A percentile compares a stretch with the other conserved stretches of the same genome.
phyloP scores from a whole-genome alignment of 2,797 vertebrate species.

The Platyrinchus mystaceus region DNA sequence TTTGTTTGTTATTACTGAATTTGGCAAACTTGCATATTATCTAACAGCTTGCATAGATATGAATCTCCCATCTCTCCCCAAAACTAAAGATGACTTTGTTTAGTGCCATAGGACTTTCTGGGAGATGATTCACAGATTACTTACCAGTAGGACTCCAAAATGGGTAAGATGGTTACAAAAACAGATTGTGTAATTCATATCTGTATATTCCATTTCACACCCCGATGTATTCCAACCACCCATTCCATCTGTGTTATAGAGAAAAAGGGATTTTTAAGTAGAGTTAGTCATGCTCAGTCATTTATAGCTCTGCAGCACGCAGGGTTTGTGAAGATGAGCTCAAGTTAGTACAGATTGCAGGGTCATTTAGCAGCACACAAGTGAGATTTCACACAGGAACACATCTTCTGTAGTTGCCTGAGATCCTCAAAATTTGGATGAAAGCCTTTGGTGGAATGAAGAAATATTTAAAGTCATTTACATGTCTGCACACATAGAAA shows the following conservation, averaged over 20 bases:
- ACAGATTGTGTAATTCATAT: conserved; percentile 83
- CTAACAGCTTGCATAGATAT: neutral
- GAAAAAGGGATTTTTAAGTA: conserved; percentile 67
- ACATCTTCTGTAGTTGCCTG: neutral
- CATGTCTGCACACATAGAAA: neutral
- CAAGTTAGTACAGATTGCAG: conserved; percentile 56
- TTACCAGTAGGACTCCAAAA: conserved; percentile 92
- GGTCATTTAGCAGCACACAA: conserved; percentile 41
- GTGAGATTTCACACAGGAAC: conserved; percentile 43
- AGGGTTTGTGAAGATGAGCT: conserved; percentile 45
- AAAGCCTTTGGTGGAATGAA: neutral
- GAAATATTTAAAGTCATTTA: conserved; percentile 9
- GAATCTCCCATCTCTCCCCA: neutral
- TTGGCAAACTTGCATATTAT: neutral
- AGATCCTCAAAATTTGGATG: conserved; percentile 13
- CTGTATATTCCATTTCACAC: conserved; percentile 77
- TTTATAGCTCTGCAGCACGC: conserved; percentile 61
- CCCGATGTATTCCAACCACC: conserved; percentile 87
- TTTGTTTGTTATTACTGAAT: neutral
- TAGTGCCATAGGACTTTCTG: neutral
- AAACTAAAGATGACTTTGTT: neutral
- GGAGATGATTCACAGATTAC: conserved; percentile 61
- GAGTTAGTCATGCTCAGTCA: conserved; percentile 65
- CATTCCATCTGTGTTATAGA: conserved; percentile 77
- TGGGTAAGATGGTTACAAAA: conserved; percentile 92